Evolutionary conservation across 2,113 vertebrate genomes (phyloP).

Genomic region (Enhydra lutris): DNA sequence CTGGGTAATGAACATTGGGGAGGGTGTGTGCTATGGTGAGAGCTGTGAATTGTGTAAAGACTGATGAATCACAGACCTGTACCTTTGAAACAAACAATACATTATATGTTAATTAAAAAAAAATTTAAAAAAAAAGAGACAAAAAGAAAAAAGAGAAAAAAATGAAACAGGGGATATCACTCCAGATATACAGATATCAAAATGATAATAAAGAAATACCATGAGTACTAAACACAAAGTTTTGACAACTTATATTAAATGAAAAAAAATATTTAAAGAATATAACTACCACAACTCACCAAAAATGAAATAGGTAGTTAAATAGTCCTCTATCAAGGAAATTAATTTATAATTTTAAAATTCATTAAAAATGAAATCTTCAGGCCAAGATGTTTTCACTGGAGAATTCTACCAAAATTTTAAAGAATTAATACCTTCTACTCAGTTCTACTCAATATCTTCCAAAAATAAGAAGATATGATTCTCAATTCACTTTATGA

Average conservation of each 20-base stretch:
- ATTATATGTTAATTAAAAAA: too few relatives aligned
- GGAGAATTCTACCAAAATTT: not conserved
- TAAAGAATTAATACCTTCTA: not conserved
- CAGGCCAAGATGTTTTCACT: not conserved
- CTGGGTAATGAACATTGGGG: too few relatives aligned
- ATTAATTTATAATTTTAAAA: not conserved
- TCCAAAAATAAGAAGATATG: not conserved
- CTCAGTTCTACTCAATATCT: not conserved
- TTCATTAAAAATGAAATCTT: not conserved
- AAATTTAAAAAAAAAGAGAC: too few relatives aligned
- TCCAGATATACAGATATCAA: not conserved
- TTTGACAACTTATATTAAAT: not conserved
- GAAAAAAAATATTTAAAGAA: not conserved
- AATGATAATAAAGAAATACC: not conserved
- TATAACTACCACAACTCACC: not conserved
- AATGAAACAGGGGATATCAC: not conserved
- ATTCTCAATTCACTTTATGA: not conserved
- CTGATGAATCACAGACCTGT: too few relatives aligned
- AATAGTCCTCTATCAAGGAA: not conserved
- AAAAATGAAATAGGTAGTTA: not conserved
- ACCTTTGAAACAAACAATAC: too few relatives aligned
- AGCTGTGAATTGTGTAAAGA: too few relatives aligned
- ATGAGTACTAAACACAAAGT: not conserved
- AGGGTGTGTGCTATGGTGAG: too few relatives aligned
- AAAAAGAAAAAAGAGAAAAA: not conserved